Percentiles rank a stretch among this genome's conserved stretches.
Conservation (phyloP, 2,888 invertebrate species). For the Ypsolopha scabrella region DNA sequence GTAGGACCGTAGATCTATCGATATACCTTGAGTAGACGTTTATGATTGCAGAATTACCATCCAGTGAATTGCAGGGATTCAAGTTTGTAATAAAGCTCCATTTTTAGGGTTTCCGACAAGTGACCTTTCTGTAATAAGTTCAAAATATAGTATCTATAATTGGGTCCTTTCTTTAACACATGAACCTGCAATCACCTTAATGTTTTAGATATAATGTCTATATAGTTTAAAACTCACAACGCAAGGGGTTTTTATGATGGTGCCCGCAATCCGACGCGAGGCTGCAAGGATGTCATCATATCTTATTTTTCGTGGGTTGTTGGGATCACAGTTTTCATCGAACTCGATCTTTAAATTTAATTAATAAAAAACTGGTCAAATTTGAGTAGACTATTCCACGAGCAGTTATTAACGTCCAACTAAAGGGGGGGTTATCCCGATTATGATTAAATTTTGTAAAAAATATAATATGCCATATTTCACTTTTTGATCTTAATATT, state of each 20-base stretch:
- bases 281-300: conserved; percentile 77
- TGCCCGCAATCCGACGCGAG: conserved; percentile 73
- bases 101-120: conserved; percentile 80
- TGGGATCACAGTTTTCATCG: conserved; percentile 34
- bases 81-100: conserved; percentile 92
- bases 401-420: conserved; percentile 3
- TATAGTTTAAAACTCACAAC: conserved; percentile 22
- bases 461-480: no score
- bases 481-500: no score
- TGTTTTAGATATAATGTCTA: not conserved
- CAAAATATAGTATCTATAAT: not conserved
- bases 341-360: not conserved
- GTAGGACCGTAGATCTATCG: not conserved
- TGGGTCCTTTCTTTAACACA: not conserved
- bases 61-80: conserved; percentile 94
- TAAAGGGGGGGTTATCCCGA: no score
- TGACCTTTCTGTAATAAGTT: conserved; percentile 74
- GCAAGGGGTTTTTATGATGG: conserved; percentile 74
- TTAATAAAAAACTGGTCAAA: conserved; percentile 6
- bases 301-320: conserved; percentile 56
- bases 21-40: no score
- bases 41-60: conserved; percentile 66
- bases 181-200: no score
- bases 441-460: no score
- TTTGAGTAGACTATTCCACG: no score